Percentiles rank a stretch among this genome's conserved stretches.
These are phyloP conservation scores for Gila robusta DNA, from an alignment of 2,797 vertebrate genomes.

Conservation along the genomic window DNA sequence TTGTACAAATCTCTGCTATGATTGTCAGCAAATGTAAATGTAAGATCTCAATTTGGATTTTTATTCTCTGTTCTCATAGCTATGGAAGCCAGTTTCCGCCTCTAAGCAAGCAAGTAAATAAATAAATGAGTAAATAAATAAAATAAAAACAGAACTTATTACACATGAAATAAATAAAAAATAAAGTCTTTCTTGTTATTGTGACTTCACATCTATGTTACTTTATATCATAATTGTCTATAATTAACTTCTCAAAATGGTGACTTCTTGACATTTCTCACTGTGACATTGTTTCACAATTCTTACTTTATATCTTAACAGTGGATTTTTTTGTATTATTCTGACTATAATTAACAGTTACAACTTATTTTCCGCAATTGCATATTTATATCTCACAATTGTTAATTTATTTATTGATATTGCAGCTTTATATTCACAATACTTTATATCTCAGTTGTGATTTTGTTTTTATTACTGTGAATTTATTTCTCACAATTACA, in stretches of 20 bases:
- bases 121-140: not conserved
- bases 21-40: conserved; percentile 16
- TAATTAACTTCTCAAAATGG: not conserved
- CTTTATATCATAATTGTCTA: not conserved
- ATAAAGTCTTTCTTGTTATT: not conserved
- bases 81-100: not conserved
- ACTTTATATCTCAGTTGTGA: not conserved
- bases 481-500: not conserved
- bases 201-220: not conserved
- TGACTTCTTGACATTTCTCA: not conserved
- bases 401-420: not conserved
- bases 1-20: conserved; percentile 3
- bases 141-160: not conserved
- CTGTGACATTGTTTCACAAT: not conserved
- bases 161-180: not conserved
- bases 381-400: not conserved
- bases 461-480: not conserved
- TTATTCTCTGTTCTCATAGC: not conserved
- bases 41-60: conserved; percentile 22
- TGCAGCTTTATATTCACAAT: not conserved
- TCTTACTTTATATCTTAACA: not conserved
- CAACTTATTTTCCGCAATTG: not conserved
- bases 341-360: not conserved
- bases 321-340: not conserved
- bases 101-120: not conserved